Evolutionary conservation across 2,113 vertebrate species (phyloP), one percentile per base, ranked within the genome.

Genomic region (Aspidoscelis tigris): DNA sequence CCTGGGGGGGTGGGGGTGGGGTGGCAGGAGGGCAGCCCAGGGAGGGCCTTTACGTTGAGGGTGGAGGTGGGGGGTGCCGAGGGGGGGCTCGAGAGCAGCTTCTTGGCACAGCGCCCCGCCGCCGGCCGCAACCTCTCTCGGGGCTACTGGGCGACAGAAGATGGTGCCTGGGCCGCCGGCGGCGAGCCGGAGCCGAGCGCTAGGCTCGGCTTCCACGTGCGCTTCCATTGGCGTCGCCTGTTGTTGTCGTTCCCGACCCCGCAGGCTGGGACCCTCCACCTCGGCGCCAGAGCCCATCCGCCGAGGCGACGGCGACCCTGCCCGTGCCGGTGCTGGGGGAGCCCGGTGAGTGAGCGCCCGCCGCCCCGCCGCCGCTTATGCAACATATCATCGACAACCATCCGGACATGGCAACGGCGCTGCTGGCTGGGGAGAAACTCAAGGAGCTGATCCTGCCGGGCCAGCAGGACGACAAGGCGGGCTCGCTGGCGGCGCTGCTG

Each of bases 361-460:
- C 91, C 55, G 55, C 55, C 66, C 50, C 65, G 4, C 89, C 58
- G 88, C 80, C 50, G 93, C 95, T 94, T 95, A 99, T 99, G 98
- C 98, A 99, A 97, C 98, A 98, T 95, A 96, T 99, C 95, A 95
- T 99, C 91, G 98, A 99, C 92, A 98, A 98, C 94, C 98, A 99
- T 90, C 96, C 98, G 94, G 98, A 99, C 97, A 99, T 99, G 98
- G 98, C 98, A 95, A 99, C 98, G 76, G 98, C 98, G 93, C 96
- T 99, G 92, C 97, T 99, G 88, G 98, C 98, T 73, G 98, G 98
- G 73, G 98, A 99, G 96, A 99, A 99, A 96, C 97, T 99, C 95
- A 98, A 98, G 96, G 98, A 99, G 95, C 97, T 99, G 86, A 99
- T 99, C 95, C 93, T 99, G 94, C 98, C 98, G 0, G 98, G 98